A percentile compares a stretch with the other conserved stretches of the same genome.
These are phyloP conservation scores for Agriopis aurantiaria DNA, from an alignment of 2,888 invertebrate genomes.

Conservation along the genomic window DNA sequence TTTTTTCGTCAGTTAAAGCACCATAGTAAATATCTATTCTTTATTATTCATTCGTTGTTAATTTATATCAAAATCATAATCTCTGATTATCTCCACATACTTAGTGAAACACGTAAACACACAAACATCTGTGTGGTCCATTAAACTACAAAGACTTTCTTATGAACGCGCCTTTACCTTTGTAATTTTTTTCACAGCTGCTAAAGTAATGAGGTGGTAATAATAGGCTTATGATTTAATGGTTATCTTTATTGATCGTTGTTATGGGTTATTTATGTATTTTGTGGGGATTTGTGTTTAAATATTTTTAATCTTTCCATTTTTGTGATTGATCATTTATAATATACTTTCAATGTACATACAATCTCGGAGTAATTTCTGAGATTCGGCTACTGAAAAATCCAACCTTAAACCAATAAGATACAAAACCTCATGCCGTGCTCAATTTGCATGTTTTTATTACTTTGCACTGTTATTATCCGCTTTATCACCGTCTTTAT, in stretches of 20 bases:
- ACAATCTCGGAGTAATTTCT: neutral
- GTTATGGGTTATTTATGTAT: constrained; percentile 32
- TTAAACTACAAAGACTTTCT: constrained; percentile 57
- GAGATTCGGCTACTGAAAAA: neutral
- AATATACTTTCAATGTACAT: neutral
- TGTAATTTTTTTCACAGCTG: constrained; percentile 50
- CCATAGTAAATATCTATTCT: too few species aligned
- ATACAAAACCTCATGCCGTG: constrained; percentile 7
- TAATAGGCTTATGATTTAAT: constrained; percentile 41
- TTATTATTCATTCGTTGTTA: neutral
- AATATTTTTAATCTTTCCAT: constrained; percentile 3
- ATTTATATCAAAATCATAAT: constrained; percentile 7
- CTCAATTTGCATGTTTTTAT: constrained; percentile 14
- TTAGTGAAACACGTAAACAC: constrained; percentile 38
- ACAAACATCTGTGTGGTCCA: constrained; percentile 55
- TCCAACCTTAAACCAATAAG: neutral
- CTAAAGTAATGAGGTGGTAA: constrained; percentile 48
- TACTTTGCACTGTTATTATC: constrained; percentile 37
- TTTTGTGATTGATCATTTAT: neutral
- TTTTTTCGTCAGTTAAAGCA: too few species aligned
- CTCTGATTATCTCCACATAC: constrained; percentile 25
- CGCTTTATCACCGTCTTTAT: constrained; percentile 44
- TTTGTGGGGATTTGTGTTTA: constrained; percentile 12
- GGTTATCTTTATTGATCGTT: constrained; percentile 36
- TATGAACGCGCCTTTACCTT: constrained; percentile 44